These are phyloP conservation scores for Ceratitis capitata DNA, from an alignment of 1,140 invertebrate species.

Conservation along the genomic window DNA sequence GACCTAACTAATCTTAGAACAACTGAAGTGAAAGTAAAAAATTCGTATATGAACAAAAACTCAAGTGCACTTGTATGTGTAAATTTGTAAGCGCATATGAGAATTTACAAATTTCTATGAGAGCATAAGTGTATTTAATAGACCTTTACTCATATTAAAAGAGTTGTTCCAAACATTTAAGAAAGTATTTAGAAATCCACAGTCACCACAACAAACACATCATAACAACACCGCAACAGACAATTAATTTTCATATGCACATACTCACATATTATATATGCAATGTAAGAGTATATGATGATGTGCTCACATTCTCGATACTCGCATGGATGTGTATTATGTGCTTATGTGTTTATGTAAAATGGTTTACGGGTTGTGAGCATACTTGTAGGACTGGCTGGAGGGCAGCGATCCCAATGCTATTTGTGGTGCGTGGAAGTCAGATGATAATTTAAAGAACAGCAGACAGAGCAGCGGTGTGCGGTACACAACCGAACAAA, in stretches of 20 bases:
- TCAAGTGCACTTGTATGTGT: too few relatives aligned
- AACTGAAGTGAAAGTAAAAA: neutral
- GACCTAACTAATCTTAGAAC: too few relatives aligned
- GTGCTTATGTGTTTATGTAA: slow-evolving; percentile 10
- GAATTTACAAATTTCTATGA: too few relatives aligned
- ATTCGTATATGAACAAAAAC: too few relatives aligned
- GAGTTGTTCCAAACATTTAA: too few relatives aligned
- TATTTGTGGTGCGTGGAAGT: neutral
- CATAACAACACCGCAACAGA: neutral
- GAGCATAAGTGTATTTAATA: too few relatives aligned
- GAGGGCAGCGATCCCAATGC: neutral
- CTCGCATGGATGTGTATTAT: too few relatives aligned
- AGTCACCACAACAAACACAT: neutral
- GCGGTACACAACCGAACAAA: neutral
- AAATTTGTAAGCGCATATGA: too few relatives aligned
- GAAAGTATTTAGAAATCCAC: neutral
- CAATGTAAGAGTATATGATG: neutral
- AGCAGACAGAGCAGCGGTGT: neutral
- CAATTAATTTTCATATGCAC: slow-evolving; percentile 9
- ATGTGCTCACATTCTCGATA: neutral
- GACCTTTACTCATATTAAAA: too few relatives aligned
- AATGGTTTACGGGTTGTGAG: slow-evolving; percentile 34
- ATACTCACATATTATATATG: neutral
- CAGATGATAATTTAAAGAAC: neutral
- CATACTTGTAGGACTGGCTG: neutral